phyloP scores from a whole-genome alignment of 2,113 vertebrate genomes.

The Ornithorhynchus anatinus region DNA sequence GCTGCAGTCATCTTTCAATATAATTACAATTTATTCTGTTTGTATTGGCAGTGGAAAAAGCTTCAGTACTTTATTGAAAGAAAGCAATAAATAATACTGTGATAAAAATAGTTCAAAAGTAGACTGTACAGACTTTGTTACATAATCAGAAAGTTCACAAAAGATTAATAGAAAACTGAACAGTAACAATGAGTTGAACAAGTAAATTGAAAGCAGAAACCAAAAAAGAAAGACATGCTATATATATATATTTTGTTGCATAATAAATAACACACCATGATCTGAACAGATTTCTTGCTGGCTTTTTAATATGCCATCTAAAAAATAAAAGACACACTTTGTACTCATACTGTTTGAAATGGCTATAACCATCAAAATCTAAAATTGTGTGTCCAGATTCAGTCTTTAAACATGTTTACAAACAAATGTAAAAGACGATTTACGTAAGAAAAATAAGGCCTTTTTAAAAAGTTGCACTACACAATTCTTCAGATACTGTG shows the following conservation, averaged over 20 bases:
- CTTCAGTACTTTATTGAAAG: slow-evolving; percentile 99
- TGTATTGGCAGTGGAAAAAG: slow-evolving; percentile 91
- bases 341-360: slow-evolving; percentile 62
- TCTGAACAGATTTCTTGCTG: slow-evolving; percentile 53
- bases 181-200: slow-evolving; percentile 78
- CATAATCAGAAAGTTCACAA: slow-evolving; percentile 82
- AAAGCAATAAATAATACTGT: slow-evolving; percentile 99
- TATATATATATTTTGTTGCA: slow-evolving; percentile 63
- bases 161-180: slow-evolving; percentile 77
- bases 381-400: slow-evolving; percentile 24
- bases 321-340: slow-evolving; percentile 53
- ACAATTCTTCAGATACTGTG: slow-evolving; percentile 40
- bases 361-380: slow-evolving; percentile 58
- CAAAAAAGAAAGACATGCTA: slow-evolving; percentile 59
- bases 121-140: slow-evolving; percentile 97
- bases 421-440: slow-evolving; percentile 67
- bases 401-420: slow-evolving; percentile 64
- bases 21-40: slow-evolving; percentile 32
- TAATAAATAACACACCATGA: slow-evolving; percentile 69
- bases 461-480: slow-evolving; percentile 74
- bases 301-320: slow-evolving; percentile 54
- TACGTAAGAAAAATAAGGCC: slow-evolving; percentile 84
- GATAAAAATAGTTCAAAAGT: slow-evolving; percentile 99
- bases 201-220: slow-evolving; percentile 67
- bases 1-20: background rate